Base-by-base conservation (phyloP, 2,888 invertebrate species). In the Clitarchus hookeri region DNA sequence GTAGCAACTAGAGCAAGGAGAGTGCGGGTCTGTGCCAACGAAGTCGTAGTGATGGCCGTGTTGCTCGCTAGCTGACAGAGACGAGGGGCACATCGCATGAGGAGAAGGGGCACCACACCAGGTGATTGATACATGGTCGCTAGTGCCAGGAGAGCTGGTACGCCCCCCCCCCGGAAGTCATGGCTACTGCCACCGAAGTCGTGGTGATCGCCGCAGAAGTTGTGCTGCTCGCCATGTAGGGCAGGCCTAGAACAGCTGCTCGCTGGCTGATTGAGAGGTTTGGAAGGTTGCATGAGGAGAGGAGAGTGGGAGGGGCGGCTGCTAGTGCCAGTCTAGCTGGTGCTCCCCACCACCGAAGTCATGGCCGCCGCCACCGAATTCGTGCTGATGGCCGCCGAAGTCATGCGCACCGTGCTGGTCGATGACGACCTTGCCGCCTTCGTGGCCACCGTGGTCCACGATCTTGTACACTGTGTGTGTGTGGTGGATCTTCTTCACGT, bases 391-490 rank as follows among this genome's bases (percentile, higher is more conserved):
- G 36, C 36, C 36, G 13, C 36, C 85, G 25, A 79, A 54, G 44
- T 44, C 89, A 84, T 88, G 89, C 83, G 89, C 89, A 13, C 89
- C 89, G 80, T 88, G 88, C 86, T 90, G 89, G 78, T 89, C 89
- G 88, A 90, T 89, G n/a, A 78, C 19, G 26, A 36, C 26, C 13
- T 83, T 77, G 9, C 86, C 84, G 25, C 84, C 83, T 0, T 19
- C 77, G 23, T 82, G 44, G 25, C 48, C 84, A 26, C 44, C 25
- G 54, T 83, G 27, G 84, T 94, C 94, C 78, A 95, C 92, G 0
- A 95, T 94, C 90, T 95, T 95, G 91, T 94, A 95, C n/a, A 95
- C 93, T 0, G 95, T 95, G 90, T 95, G 95, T 0, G 94, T 95
- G 90, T 95, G 95, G 89, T 95, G 95, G 88, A 95, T 93, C 89